A percentile compares a stretch with the other conserved stretches of the same genome.
Evolutionary conservation across 2,888 invertebrate species (phyloP).

Genomic region (Ochropacha duplaris): DNA sequence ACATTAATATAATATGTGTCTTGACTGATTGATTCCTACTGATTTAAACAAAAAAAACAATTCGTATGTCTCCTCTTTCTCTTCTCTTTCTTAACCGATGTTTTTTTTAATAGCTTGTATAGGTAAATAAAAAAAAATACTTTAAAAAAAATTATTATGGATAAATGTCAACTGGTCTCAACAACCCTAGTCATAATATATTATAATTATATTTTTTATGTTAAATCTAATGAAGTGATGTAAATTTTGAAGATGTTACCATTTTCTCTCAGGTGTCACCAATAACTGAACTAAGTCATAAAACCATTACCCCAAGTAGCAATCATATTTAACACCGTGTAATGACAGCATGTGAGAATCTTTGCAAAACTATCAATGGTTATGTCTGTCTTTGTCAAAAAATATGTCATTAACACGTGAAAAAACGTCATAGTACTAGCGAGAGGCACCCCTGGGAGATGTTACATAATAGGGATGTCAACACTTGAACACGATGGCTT

Average conservation of each 20-base stretch:
- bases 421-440: conserved; percentile 65
- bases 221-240: too few relatives aligned
- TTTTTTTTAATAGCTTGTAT: too few relatives aligned
- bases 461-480: conserved; percentile 79
- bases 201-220: too few relatives aligned
- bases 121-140: too few relatives aligned
- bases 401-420: conserved; percentile 72
- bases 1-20: too few relatives aligned
- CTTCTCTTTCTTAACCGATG: too few relatives aligned
- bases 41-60: too few relatives aligned
- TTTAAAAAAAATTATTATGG: too few relatives aligned
- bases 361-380: conserved; percentile 64
- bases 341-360: conserved; percentile 75
- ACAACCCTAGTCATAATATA: too few relatives aligned
- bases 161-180: too few relatives aligned
- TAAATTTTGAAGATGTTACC: neutral
- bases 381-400: conserved; percentile 74
- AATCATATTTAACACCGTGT: conserved; percentile 71
- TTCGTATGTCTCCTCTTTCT: too few relatives aligned
- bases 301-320: conserved; percentile 27
- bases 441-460: conserved; percentile 69
- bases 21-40: too few relatives aligned
- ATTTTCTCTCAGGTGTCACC: neutral
- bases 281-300: neutral
- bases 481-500: conserved; percentile 70